Evolutionary conservation across 2,888 invertebrate genomes (phyloP).

Genomic region (Harpalus rufipes): DNA sequence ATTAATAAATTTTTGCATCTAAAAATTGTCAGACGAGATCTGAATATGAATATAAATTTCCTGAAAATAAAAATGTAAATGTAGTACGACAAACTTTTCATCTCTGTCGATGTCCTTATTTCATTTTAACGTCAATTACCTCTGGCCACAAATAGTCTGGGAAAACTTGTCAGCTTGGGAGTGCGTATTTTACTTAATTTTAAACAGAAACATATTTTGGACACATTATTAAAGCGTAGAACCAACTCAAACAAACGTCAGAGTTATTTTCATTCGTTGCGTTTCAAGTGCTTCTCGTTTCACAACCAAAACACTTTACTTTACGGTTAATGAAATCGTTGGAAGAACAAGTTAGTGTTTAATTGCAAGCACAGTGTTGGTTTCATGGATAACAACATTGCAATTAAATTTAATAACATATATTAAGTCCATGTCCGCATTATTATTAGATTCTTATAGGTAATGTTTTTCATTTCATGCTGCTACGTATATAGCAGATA

Average conservation of each 20-base stretch:
- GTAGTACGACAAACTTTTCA: not conserved
- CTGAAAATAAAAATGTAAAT: not conserved
- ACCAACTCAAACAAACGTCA: constrained; percentile 33
- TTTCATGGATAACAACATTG: not conserved
- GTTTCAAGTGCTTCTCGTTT: constrained; percentile 41
- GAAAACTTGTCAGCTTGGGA: constrained; percentile 12
- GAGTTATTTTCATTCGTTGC: constrained; percentile 61
- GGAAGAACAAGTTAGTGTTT: constrained; percentile 44
- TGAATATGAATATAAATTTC: too few species aligned
- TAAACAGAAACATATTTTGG: constrained; percentile 50
- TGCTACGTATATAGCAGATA: too few species aligned
- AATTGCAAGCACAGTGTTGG: constrained; percentile 31
- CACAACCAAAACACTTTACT: constrained; percentile 22
- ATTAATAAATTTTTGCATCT: too few species aligned
- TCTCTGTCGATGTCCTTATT: not conserved
- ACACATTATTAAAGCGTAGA: constrained; percentile 37
- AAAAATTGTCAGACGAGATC: too few species aligned
- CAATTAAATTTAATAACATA: constrained; percentile 55
- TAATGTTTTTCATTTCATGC: not conserved
- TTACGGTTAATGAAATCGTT: constrained; percentile 13
- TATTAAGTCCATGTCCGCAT: constrained; percentile 35
- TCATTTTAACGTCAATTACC: not conserved
- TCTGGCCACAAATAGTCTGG: constrained; percentile 7
- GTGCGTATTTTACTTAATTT: constrained; percentile 52
- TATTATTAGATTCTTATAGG: constrained; percentile 1